Conservation (phyloP, 2,113 vertebrate species). For the Etheostoma cragini region DNA sequence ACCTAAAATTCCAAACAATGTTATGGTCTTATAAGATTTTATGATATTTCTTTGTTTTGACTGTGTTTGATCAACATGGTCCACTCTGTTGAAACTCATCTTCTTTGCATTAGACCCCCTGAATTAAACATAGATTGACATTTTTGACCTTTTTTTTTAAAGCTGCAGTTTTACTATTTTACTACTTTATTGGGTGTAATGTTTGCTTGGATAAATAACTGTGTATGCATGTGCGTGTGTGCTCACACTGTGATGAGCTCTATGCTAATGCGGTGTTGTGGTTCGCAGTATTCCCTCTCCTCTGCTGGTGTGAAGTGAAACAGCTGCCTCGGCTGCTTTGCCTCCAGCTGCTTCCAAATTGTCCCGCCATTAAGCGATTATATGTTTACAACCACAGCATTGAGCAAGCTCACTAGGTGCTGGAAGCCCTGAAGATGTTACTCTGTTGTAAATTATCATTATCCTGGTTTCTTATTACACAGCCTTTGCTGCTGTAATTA, state of each 20-base stretch:
- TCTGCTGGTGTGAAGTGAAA: conserved; percentile 73
- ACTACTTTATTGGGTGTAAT: background rate
- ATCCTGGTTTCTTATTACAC: conserved; percentile 56
- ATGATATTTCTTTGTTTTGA: conserved; percentile 24
- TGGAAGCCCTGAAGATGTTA: conserved; percentile 60
- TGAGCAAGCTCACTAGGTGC: conserved; percentile 69
- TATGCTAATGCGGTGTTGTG: conserved; percentile 50
- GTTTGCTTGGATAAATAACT: conserved; percentile 25
- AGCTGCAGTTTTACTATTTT: conserved; percentile 6
- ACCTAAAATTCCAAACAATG: conserved; percentile 38
- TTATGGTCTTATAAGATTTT: conserved; percentile 11
- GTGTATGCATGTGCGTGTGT: conserved; percentile 31
- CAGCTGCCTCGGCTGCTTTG: conserved; percentile 79
- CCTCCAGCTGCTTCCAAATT: conserved; percentile 85
- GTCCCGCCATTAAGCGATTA: conserved; percentile 83
- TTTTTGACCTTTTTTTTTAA: background rate
- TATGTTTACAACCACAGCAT: conserved; percentile 80
- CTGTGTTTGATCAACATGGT: conserved; percentile 8
- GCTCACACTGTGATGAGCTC: conserved; percentile 24
- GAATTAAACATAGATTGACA: conserved; percentile 35
- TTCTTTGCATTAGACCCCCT: conserved; percentile 27
- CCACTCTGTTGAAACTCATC: conserved; percentile 17
- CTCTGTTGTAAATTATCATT: conserved; percentile 66
- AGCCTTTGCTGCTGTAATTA: conserved; percentile 53
- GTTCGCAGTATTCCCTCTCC: conserved; percentile 30